A percentile compares a stretch with the other conserved stretches of the same genome.
Conservation (phyloP, 2,888 invertebrate genomes). For the Orthosia incerta region DNA sequence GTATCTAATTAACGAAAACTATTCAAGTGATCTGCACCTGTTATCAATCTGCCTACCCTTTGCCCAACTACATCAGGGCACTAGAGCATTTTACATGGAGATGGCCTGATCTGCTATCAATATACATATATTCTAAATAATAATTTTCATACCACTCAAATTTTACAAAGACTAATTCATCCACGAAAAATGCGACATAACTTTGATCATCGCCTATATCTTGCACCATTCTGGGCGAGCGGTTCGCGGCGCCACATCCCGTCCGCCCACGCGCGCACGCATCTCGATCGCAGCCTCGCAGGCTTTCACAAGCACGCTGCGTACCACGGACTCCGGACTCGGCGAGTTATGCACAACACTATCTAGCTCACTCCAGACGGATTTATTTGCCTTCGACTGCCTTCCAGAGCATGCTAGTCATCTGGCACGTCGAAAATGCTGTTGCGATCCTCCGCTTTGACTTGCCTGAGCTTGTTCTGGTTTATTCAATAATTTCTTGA, state of each 20-base stretch:
- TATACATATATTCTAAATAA: background rate
- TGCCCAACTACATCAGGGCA: too few species aligned
- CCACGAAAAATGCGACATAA: conserved; percentile 10
- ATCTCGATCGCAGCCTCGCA: conserved; percentile 84
- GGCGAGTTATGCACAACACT: conserved; percentile 65
- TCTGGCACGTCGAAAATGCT: conserved; percentile 56
- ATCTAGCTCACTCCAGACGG: conserved; percentile 58
- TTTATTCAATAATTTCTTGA: conserved; percentile 12
- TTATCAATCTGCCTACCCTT: too few species aligned
- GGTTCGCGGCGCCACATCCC: conserved; percentile 77
- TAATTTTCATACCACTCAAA: background rate
- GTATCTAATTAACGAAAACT: background rate
- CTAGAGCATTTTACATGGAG: too few species aligned
- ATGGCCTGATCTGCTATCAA: background rate
- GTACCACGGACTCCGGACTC: conserved; percentile 68
- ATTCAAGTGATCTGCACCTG: background rate
- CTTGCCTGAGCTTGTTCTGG: conserved; percentile 1
- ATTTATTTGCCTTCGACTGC: conserved; percentile 65
- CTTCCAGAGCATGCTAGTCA: conserved; percentile 56
- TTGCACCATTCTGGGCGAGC: conserved; percentile 53
- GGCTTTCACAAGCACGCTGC: conserved; percentile 86
- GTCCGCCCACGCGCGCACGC: conserved; percentile 87
- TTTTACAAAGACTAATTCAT: background rate
- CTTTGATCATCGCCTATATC: conserved; percentile 36
- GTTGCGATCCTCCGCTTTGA: conserved; percentile 6